Evolutionary conservation across 2,113 vertebrate species (phyloP).

Genomic region (Odobenus rosmarus): DNA sequence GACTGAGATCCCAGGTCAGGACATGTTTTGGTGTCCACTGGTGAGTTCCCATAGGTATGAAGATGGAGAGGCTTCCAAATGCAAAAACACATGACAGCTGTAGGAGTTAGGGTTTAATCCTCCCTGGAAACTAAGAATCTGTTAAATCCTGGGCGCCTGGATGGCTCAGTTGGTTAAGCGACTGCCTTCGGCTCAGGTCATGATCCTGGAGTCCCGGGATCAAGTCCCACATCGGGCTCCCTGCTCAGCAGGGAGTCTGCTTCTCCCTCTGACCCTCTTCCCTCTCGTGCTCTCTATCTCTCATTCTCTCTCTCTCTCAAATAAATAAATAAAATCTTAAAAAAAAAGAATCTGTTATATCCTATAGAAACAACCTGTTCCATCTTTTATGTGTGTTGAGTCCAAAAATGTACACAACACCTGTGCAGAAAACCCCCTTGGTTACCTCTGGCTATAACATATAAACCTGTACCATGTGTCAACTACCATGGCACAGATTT

Average conservation of each 20-base stretch:
- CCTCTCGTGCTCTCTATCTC: too few species aligned
- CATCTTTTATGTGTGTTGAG: neutral
- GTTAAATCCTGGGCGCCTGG: neutral
- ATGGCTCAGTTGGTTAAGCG: too few species aligned
- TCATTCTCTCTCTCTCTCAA: too few species aligned
- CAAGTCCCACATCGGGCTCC: too few species aligned
- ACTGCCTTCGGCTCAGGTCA: too few species aligned
- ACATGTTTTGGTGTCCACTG: neutral
- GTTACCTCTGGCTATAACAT: neutral
- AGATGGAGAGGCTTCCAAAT: neutral
- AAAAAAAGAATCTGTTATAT: neutral
- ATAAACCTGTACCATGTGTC: neutral
- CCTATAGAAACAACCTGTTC: neutral
- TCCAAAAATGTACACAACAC: neutral
- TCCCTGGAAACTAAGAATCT: neutral
- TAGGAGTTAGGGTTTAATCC: neutral
- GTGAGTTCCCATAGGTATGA: neutral
- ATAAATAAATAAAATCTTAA: too few species aligned
- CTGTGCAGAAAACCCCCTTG: constrained; percentile 20
- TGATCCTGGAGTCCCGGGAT: too few species aligned
- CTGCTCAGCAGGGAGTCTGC: too few species aligned
- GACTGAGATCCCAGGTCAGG: neutral
- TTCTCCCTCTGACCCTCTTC: too few species aligned
- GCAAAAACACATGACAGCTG: neutral
- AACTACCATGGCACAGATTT: neutral